Base-by-base conservation (phyloP, 2,888 invertebrate genomes). In the Drosophila rellima region DNA sequence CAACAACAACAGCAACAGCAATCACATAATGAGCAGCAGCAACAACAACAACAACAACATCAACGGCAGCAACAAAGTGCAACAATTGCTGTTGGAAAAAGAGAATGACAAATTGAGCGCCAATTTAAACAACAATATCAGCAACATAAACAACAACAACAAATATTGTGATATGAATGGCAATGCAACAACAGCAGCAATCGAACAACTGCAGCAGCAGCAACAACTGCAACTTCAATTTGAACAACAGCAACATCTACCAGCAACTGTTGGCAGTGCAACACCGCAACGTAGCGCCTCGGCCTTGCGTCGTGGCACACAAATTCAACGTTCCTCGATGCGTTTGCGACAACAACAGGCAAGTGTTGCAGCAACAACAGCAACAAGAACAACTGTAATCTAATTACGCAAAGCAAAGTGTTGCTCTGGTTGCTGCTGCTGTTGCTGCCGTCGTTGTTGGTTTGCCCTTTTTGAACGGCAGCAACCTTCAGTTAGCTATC, bases 341-440 rank as follows among this genome's bases (percentile, higher is more conserved):
- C 91, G 91, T 81, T 88, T 91, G 82, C 90, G 86, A 77, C 91
- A 92, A 75, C 92, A 92, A 78, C 92, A 92, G 92, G 92, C 91
- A 92, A 92, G 90, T 90, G 47, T 23, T 18, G 65, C 74, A 40
- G 11, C 50, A 45, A 40, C 26, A 56, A 26, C 40, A 57, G 29
- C 39, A 33, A 26, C 31, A 15, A 18, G n/a, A 47, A 29, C 56
- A 71, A 59, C 57, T 47, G 20, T 31, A 67, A 55, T 35, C 15
- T 48, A 48, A 33, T 48, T 48, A 33, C 33, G 48, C 48, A 48
- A 31, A 17, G 29, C 11, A 31, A 29, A 13, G 40, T 42, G 31
- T 56, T 45, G 33, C 39, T 26, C 20, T 20, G 10, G 45, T 15
- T 40, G 17, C 10, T 18, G 15, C 3, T 23, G 45, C n/a, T 15